A percentile compares a stretch with the other conserved stretches of the same genome.
These are phyloP conservation scores for Addax nasomaculatus DNA, from an alignment of 2,113 vertebrate genomes.

Conservation along the genomic window DNA sequence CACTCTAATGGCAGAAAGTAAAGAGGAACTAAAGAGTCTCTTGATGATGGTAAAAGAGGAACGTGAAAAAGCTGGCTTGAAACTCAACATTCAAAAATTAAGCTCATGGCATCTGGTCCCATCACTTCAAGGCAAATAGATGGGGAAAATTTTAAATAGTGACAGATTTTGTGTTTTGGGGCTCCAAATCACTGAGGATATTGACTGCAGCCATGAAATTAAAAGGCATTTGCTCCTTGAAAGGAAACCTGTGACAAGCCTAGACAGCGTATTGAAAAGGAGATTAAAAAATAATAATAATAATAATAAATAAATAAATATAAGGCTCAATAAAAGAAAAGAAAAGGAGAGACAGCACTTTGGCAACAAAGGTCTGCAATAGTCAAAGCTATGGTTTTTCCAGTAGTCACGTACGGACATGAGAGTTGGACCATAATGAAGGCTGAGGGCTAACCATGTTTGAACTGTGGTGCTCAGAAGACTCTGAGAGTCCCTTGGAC, in stretches of 20 bases:
- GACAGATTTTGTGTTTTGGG: background rate
- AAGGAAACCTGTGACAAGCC: background rate
- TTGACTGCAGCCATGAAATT: background rate
- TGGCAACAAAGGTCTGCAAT: background rate
- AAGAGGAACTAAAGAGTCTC: background rate
- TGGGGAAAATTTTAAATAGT: background rate
- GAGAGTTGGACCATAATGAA: background rate
- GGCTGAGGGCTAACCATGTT: background rate
- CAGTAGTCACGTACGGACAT: background rate
- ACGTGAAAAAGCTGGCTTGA: background rate
- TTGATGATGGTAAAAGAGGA: background rate
- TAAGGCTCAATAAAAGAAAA: background rate
- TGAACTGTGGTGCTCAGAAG: background rate
- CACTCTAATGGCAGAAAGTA: background rate
- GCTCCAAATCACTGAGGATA: background rate
- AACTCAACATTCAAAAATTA: background rate
- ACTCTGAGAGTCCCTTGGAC: background rate
- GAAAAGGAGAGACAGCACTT: background rate
- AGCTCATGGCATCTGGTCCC: background rate
- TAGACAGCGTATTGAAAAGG: background rate
- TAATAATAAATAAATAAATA: no score
- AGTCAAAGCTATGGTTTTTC: background rate
- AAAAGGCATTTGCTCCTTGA: background rate
- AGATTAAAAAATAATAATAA: no score
- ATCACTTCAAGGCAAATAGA: background rate